A percentile compares a stretch with the other conserved stretches of the same genome.
Conservation (phyloP, 1,140 invertebrate species). For the Brachionus sp. region DNA sequence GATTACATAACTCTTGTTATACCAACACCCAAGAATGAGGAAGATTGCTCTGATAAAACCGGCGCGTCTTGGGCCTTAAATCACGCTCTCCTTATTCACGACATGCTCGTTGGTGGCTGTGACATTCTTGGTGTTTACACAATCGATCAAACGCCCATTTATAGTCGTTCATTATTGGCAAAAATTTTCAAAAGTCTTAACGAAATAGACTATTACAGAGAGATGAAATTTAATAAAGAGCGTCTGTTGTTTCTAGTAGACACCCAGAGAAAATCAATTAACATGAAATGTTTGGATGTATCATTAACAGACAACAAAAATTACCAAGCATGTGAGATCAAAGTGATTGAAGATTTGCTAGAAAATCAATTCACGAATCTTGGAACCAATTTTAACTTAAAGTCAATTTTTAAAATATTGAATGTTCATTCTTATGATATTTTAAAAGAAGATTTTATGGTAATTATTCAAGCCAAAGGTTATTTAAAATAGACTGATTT, state of each 20-base stretch:
- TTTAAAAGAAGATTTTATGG: conserved; percentile 32
- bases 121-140: conserved; percentile 41
- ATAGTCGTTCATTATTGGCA: not conserved
- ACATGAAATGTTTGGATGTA: conserved; percentile 34
- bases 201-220: conserved; percentile 24
- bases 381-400: not conserved
- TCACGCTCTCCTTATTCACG: conserved; percentile 14
- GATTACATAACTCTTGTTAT: conserved; percentile 20
- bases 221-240: conserved; percentile 38
- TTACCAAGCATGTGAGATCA: conserved; percentile 19
- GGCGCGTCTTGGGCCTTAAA: not conserved
- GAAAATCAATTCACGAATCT: not conserved
- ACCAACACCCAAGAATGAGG: not conserved
- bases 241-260: conserved; percentile 36
- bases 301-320: not conserved
- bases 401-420: conserved; percentile 16
- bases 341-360: not conserved
- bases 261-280: conserved; percentile 11
- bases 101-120: conserved; percentile 23
- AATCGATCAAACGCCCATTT: not conserved
- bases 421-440: conserved; percentile 37
- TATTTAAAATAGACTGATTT: not conserved
- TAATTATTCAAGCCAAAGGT: not conserved
- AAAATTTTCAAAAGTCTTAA: conserved; percentile 6
- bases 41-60: not conserved